These are phyloP conservation scores for Colinus virginianus DNA, from an alignment of 2,113 vertebrate species.

Conservation along the genomic window DNA sequence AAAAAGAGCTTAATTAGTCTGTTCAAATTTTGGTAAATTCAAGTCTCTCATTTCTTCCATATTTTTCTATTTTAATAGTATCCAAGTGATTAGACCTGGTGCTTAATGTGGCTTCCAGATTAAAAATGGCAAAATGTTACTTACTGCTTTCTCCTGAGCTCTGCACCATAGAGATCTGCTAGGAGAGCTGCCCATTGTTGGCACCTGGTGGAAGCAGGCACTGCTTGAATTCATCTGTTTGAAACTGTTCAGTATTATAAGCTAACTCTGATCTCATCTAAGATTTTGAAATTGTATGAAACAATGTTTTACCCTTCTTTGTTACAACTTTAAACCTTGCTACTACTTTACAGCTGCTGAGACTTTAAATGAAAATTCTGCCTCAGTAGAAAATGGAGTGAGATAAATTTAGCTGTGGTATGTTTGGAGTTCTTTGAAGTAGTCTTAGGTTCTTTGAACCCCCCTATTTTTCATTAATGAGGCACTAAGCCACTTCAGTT, in stretches of 20 bases:
- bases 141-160: background rate
- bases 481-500: background rate
- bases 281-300: background rate
- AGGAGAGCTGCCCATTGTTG: background rate
- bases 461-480: background rate
- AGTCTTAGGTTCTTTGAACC: background rate
- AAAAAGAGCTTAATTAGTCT: background rate
- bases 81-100: background rate
- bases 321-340: background rate
- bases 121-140: background rate
- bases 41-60: background rate
- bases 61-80: background rate
- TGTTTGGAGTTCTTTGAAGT: background rate
- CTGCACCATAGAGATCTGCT: background rate
- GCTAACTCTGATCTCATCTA: background rate
- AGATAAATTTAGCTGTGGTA: background rate
- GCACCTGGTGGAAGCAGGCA: fast-evolving
- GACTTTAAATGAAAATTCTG: background rate
- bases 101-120: background rate
- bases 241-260: background rate
- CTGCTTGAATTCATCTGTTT: background rate
- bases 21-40: background rate
- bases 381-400: background rate
- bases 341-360: background rate
- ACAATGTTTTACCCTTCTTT: background rate